phyloP scores from a whole-genome alignment of 2,797 vertebrate species.

The Cephalopachus bancanus region DNA sequence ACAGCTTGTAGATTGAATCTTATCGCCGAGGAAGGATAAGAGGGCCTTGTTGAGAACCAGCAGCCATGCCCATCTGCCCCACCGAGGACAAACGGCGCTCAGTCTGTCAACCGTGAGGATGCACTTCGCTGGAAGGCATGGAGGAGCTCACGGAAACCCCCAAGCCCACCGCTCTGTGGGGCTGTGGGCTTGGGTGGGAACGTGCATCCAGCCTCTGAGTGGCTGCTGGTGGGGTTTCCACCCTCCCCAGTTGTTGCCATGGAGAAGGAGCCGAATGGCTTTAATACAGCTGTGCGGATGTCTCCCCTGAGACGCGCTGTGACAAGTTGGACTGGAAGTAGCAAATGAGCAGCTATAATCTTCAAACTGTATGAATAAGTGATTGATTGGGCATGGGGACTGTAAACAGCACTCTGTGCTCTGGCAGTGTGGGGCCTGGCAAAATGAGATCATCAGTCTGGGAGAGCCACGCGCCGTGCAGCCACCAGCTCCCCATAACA shows the following conservation, averaged over 20 bases:
- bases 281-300: conserved; percentile 86
- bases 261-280: conserved; percentile 88
- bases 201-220: conserved; percentile 73
- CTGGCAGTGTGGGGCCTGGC: background rate
- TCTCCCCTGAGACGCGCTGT: conserved; percentile 86
- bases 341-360: conserved; percentile 86
- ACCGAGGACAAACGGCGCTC: conserved; percentile 68
- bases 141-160: conserved; percentile 77
- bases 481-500: fast-evolving
- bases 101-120: conserved; percentile 72
- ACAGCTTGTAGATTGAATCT: conserved; percentile 55
- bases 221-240: conserved; percentile 82
- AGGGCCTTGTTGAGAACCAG: conserved; percentile 39
- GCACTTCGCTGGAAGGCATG: conserved; percentile 74
- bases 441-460: conserved; percentile 42
- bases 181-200: conserved; percentile 62
- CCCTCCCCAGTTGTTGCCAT: conserved; percentile 88
- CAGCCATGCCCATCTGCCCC: conserved; percentile 63
- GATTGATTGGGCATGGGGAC: conserved; percentile 82
- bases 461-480: background rate
- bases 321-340: conserved; percentile 87
- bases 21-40: background rate
- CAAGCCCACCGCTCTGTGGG: background rate
- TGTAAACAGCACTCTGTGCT: conserved; percentile 54
- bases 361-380: conserved; percentile 84